These are phyloP conservation scores for Cavia aperea DNA, from an alignment of 2,113 vertebrate genomes.

Conservation along the genomic window DNA sequence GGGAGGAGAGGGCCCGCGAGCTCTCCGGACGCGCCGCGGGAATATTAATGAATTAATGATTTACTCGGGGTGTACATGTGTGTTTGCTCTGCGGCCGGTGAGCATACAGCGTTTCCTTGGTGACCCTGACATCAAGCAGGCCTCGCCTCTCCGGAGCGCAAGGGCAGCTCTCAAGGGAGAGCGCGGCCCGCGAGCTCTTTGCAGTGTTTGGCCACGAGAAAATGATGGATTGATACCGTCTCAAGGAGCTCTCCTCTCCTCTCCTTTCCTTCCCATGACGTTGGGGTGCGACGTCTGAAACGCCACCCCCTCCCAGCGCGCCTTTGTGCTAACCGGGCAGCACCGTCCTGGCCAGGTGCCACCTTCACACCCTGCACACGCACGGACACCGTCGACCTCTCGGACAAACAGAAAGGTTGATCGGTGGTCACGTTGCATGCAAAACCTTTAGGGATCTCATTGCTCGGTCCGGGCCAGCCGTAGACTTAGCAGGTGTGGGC, in stretches of 20 bases:
- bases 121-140: conserved; percentile 64
- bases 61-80: conserved; percentile 70
- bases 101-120: conserved; percentile 68
- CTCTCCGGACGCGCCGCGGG: conserved; percentile 65
- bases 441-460: rapidly evolving
- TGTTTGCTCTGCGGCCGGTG: conserved; percentile 73
- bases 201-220: conserved; percentile 71
- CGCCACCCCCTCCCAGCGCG: conserved; percentile 37
- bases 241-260: conserved; percentile 59
- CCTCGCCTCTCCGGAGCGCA: conserved; percentile 63
- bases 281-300: conserved; percentile 54
- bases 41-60: conserved; percentile 79
- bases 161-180: conserved; percentile 74
- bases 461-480: rapidly evolving
- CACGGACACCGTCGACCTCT: background rate
- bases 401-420: background rate
- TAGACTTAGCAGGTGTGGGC: background rate
- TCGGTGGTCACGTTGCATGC: background rate
- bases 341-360: background rate
- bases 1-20: conserved; percentile 64
- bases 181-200: conserved; percentile 49
- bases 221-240: conserved; percentile 60
- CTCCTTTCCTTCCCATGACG: conserved; percentile 57
- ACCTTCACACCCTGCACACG: rapidly evolving
- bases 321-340: conserved; percentile 47